Conservation (phyloP, 2,888 invertebrate genomes). For the Biston stratarius region DNA sequence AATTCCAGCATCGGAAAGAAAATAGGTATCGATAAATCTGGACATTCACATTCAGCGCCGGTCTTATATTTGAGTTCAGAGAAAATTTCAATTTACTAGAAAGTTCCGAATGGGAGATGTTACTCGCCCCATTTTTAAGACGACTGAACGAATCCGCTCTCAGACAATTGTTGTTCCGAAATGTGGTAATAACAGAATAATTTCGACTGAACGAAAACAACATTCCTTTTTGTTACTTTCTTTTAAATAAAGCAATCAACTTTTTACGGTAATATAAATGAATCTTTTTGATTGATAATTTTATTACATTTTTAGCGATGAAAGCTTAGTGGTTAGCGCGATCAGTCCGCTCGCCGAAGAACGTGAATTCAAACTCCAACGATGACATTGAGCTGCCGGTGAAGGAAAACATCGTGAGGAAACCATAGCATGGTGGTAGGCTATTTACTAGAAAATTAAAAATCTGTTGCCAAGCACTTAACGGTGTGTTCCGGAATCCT, state of each 20-base stretch:
- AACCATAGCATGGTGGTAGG: too few species aligned
- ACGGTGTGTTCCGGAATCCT: too few species aligned
- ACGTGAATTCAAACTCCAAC: too few species aligned
- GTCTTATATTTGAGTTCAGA: slow-evolving; percentile 26
- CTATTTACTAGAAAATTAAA: too few species aligned
- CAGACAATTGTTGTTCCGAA: slow-evolving; percentile 29
- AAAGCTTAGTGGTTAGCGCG: too few species aligned
- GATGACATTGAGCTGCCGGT: too few species aligned
- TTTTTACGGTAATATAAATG: neutral
- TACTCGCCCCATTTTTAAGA: slow-evolving; percentile 26
- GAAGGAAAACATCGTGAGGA: too few species aligned
- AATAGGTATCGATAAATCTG: slow-evolving; percentile 34
- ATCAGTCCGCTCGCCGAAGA: too few species aligned
- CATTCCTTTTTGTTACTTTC: slow-evolving; percentile 22
- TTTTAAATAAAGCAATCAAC: slow-evolving; percentile 7
- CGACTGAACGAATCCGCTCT: slow-evolving; percentile 17
- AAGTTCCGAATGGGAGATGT: slow-evolving; percentile 31
- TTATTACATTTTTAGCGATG: too few species aligned
- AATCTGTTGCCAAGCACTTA: too few species aligned
- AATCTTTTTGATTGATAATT: too few species aligned
- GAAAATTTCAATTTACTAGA: slow-evolving; percentile 40
- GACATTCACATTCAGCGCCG: slow-evolving; percentile 29
- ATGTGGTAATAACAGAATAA: slow-evolving; percentile 29
- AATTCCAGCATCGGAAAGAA: slow-evolving; percentile 15
- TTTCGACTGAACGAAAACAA: slow-evolving; percentile 15